Evolutionary conservation across 2,888 invertebrate genomes (phyloP), one percentile per base, ranked within the genome.

Genomic region (Thumatha senex): DNA sequence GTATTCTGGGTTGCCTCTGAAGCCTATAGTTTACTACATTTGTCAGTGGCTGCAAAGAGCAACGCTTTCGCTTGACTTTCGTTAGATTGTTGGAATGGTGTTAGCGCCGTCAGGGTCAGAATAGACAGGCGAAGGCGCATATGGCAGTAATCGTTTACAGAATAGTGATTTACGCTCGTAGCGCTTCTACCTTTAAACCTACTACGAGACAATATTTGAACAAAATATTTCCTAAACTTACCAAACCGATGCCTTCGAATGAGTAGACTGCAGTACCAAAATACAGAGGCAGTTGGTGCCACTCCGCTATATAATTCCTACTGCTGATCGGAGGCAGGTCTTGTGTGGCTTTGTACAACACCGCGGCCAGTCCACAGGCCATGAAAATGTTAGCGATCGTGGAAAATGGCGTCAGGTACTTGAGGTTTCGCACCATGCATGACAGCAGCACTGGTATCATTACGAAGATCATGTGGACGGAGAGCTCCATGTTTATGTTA

Each of bases 251-350:
- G 57, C 98, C 99, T 91, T 99, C 99, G 76, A 99, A 99, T 3
- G 99, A 97, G 83, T 97, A 99, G 50, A 99, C 94, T 18, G 97
- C 98, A 0, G 98, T 99, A 40, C 99, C 99, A 77, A 99, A 98
- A 82, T 96, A 99, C 11, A 99, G 88, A 0, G 99, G 98, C 53
- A 96, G 86, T 54, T 92, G 92, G 52, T 82, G 76, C 85, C 93
- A 93, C 7, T 92, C 84, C 0, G 95, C 95, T 11, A 96, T 84
- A 60, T 94, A 94, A 0, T 80, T 81, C 54, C 96, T 92, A 35
- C 93, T 89, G 0, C 85, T 70, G 0, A 95, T 79, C 0, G 94
- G 77, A 0, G 96, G 96, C 35, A 98, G 84, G 68, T 96, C 95
- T 67, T 93, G 93, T 1, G 95, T 82, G 46, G 97, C 93, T 68